phyloP scores from a whole-genome alignment of 2,113 vertebrate species.

The Cinclus cinclus region DNA sequence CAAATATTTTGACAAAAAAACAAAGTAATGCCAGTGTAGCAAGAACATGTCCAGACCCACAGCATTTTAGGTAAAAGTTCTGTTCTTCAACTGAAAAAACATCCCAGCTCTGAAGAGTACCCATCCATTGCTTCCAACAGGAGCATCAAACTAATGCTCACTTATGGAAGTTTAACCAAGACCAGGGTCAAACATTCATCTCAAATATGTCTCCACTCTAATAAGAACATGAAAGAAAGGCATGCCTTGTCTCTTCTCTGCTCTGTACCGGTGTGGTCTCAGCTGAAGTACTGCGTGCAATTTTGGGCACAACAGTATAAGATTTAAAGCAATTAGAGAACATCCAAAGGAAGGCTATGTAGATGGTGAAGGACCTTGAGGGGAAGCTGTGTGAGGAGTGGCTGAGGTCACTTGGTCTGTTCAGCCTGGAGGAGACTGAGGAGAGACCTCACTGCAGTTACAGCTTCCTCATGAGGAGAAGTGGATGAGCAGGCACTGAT shows the following conservation, averaged over 20 bases:
- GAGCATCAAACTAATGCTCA: background rate
- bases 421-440: background rate
- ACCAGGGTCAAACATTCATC: background rate
- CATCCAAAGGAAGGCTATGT: background rate
- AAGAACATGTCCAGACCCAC: background rate
- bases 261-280: background rate
- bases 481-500: background rate
- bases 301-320: background rate
- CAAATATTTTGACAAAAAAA: background rate
- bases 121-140: background rate
- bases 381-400: fast-evolving
- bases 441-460: background rate
- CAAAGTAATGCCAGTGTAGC: background rate
- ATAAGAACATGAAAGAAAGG: background rate
- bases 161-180: background rate
- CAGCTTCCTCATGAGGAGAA: background rate
- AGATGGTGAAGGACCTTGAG: background rate
- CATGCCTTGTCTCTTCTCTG: background rate
- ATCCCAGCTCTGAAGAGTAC: background rate
- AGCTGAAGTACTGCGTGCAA: background rate
- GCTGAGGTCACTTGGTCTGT: background rate
- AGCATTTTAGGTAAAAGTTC: background rate
- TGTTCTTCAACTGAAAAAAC: background rate
- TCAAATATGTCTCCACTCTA: background rate
- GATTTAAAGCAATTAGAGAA: background rate